Base-by-base conservation (phyloP, 1,140 invertebrate species). In the Geopemphigus sp. region DNA sequence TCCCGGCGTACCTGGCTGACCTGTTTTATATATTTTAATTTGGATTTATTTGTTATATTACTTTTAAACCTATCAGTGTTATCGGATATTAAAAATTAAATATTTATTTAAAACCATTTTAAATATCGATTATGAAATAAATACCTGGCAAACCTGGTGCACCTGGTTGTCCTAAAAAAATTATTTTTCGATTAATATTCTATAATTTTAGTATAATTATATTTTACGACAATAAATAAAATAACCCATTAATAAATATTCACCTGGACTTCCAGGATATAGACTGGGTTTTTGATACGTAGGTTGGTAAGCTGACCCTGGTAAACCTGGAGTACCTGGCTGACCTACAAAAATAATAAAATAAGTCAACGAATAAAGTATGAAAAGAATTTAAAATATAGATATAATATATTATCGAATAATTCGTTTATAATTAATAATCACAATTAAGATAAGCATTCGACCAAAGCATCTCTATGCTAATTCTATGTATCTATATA, bases 1-100 rank as follows among this genome's bases (percentile, higher is more conserved):
- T 81, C 81, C 83, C 53, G 83, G 84, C 81, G 83, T 81, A 57
- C 84, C 82, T 66, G 82, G 83, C 63, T 82, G 24, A 64, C 83
- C 83, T 80, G 19, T 11, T 24, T 70, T 24, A 39, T 39, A 56
- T 39, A 73, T 17, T 47, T 45, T 45, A 24, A 17, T 61, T 10
- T 26, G 17, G 17, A 1, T 29, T 32, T 29, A n/a, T 19, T 1
- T 29, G 19, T 17, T 56, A 6, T n/a, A 56, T 17, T 26, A 24
- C 19, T 63, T 19, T 32, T 63, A 2, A 63, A 29, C 1, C 2
- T 10, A 19, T 29, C 17, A 6, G 26, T 61, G 29, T 32, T 63
- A 63, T 12, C 2, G 29, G 19, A 32, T 32, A 19, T 29, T 19
- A 8, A 8, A 61, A 29, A 61, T 29, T 15, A 61, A 61, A 29